A percentile compares a stretch with the other conserved stretches of the same genome.
Conservation (phyloP, 2,113 vertebrate genomes). For the Pogona vitticeps region DNA sequence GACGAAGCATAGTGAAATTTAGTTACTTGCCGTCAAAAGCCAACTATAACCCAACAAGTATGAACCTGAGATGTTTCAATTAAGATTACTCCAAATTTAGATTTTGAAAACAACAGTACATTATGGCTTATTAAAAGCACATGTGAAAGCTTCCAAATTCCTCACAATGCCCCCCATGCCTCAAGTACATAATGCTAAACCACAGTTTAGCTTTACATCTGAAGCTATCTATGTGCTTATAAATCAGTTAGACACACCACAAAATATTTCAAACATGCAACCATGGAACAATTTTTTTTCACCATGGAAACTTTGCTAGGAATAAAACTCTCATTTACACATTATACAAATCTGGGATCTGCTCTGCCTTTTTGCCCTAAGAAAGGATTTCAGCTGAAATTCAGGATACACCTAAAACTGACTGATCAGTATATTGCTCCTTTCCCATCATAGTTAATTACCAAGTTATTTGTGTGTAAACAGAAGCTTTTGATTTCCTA, state of each 20-base stretch:
- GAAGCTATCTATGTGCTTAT: too few relatives aligned
- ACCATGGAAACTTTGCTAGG: background rate
- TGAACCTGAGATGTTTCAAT: background rate
- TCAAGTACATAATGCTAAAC: background rate
- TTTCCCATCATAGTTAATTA: slow-evolving; percentile 69
- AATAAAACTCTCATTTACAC: slow-evolving; percentile 27
- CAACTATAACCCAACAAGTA: background rate
- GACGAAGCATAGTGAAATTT: background rate
- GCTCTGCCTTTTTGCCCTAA: slow-evolving; percentile 48
- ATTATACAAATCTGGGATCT: background rate
- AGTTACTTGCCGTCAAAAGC: too few relatives aligned
- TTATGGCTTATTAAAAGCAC: background rate
- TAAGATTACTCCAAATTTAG: background rate
- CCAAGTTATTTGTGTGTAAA: slow-evolving; percentile 66
- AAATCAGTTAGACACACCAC: background rate
- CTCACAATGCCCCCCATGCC: too few relatives aligned
- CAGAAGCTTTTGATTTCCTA: slow-evolving; percentile 66
- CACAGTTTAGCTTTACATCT: too few relatives aligned
- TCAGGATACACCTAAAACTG: slow-evolving; percentile 54
- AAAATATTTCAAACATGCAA: background rate
- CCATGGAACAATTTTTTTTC: background rate
- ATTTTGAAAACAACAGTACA: background rate
- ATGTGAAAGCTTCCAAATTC: background rate
- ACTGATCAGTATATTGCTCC: slow-evolving; percentile 57
- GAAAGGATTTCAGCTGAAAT: slow-evolving; percentile 43